A percentile compares a stretch with the other conserved stretches of the same genome.
These are phyloP conservation scores for Psilopsiagon aurifrons DNA, from an alignment of 2,113 vertebrate genomes.

Conservation along the genomic window DNA sequence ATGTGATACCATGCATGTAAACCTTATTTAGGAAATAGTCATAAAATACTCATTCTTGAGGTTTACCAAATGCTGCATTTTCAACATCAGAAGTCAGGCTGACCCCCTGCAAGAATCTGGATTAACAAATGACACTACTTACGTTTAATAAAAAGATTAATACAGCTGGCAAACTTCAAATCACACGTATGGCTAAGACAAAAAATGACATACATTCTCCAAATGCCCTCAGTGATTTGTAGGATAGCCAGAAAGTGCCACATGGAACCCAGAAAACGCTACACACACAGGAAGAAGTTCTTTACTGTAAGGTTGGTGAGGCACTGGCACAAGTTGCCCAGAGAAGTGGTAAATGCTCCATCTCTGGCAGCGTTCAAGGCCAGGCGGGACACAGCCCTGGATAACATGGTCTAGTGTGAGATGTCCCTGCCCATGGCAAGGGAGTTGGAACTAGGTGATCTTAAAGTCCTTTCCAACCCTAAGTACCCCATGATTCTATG, in stretches of 20 bases:
- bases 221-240: not conserved
- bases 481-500: not conserved
- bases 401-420: not conserved
- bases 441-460: not conserved
- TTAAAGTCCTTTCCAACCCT: not conserved
- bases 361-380: not conserved
- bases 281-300: not conserved
- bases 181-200: not conserved
- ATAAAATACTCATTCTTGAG: not conserved
- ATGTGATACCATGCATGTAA: fast-evolving
- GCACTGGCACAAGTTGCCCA: not conserved
- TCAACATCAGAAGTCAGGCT: not conserved
- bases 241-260: not conserved
- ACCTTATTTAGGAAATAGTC: not conserved
- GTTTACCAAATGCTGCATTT: not conserved
- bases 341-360: not conserved
- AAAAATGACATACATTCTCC: not conserved
- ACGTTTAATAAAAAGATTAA: not conserved
- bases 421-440: not conserved
- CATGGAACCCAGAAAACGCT: not conserved
- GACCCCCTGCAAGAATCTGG: not conserved
- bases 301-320: not conserved
- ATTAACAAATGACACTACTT: not conserved
- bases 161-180: not conserved
- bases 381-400: not conserved